Evolutionary conservation across 2,888 invertebrate species (phyloP).

Genomic region (Eupithecia dodoneata): DNA sequence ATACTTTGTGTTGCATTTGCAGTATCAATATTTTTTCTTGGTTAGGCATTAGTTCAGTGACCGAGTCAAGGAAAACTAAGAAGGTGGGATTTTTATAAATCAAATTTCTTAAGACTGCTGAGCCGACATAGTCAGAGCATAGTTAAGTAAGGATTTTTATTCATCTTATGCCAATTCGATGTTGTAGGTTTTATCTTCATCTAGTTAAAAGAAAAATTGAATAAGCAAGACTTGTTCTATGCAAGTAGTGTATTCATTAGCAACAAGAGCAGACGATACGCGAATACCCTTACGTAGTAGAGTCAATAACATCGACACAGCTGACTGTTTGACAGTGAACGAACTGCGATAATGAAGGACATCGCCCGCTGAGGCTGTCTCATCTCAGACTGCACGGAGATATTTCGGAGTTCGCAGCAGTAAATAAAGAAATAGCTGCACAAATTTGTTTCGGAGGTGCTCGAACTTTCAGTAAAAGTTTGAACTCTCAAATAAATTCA

Average conservation of each 20-base stretch:
- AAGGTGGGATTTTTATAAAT: neutral
- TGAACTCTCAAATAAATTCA: neutral
- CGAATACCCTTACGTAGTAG: slow-evolving; percentile 24
- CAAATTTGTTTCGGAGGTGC: slow-evolving; percentile 13
- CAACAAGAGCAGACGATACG: slow-evolving; percentile 11
- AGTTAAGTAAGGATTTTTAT: neutral
- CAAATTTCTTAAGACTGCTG: neutral
- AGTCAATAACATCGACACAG: slow-evolving; percentile 43
- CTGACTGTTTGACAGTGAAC: slow-evolving; percentile 46
- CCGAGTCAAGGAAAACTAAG: neutral
- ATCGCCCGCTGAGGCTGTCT: slow-evolving; percentile 41
- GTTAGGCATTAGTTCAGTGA: slow-evolving; percentile 2
- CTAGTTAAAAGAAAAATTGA: neutral
- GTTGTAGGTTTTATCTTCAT: neutral
- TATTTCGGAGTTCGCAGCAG: slow-evolving; percentile 23
- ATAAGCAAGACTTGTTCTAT: neutral
- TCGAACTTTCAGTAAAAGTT: slow-evolving; percentile 16
- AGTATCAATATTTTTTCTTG: slow-evolving; percentile 10
- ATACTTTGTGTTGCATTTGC: slow-evolving; percentile 4
- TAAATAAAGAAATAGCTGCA: slow-evolving; percentile 11
- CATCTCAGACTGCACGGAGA: slow-evolving; percentile 27
- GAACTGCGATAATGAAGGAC: slow-evolving; percentile 46
- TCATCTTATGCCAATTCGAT: neutral
- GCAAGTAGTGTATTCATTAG: slow-evolving; percentile 2
- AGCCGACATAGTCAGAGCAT: neutral